Conservation (phyloP, 1,140 invertebrate species). For the Nymphalis io region DNA sequence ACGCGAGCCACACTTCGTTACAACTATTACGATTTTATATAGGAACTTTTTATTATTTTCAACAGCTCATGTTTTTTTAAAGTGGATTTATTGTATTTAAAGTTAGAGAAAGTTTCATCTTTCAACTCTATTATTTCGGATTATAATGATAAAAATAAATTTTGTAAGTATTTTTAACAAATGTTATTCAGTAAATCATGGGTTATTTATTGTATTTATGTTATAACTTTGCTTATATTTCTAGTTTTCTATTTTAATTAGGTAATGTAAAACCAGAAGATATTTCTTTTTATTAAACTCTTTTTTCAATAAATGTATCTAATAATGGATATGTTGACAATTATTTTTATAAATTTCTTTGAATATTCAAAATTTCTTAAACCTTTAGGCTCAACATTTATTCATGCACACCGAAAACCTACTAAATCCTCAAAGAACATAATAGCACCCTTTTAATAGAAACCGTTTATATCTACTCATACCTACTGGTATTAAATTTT, state of each 20-base stretch:
- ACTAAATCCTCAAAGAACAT: slow-evolving; percentile 35
- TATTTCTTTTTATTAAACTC: too few species aligned
- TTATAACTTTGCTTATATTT: too few species aligned
- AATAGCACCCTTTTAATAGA: slow-evolving; percentile 48
- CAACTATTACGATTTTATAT: slow-evolving; percentile 37
- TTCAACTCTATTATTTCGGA: too few species aligned
- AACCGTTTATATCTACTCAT: slow-evolving; percentile 47
- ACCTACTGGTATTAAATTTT: slow-evolving; percentile 55
- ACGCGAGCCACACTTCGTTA: slow-evolving; percentile 40
- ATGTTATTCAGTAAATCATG: too few species aligned
- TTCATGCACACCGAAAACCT: background rate
- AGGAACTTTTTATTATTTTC: slow-evolving; percentile 3
- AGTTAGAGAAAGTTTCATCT: too few species aligned
- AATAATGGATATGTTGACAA: too few species aligned
- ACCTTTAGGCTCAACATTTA: background rate
- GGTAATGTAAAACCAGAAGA: too few species aligned
- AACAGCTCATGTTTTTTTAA: background rate
- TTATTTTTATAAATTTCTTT: too few species aligned
- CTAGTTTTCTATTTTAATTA: too few species aligned
- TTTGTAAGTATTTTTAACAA: too few species aligned
- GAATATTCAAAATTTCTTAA: background rate
- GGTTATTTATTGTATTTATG: too few species aligned
- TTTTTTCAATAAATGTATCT: too few species aligned
- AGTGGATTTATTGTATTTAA: background rate
- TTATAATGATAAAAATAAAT: background rate